A percentile compares a stretch with the other conserved stretches of the same genome.
phyloP scores from a whole-genome alignment of 2,113 vertebrate genomes.

The Bettongia penicillata region DNA sequence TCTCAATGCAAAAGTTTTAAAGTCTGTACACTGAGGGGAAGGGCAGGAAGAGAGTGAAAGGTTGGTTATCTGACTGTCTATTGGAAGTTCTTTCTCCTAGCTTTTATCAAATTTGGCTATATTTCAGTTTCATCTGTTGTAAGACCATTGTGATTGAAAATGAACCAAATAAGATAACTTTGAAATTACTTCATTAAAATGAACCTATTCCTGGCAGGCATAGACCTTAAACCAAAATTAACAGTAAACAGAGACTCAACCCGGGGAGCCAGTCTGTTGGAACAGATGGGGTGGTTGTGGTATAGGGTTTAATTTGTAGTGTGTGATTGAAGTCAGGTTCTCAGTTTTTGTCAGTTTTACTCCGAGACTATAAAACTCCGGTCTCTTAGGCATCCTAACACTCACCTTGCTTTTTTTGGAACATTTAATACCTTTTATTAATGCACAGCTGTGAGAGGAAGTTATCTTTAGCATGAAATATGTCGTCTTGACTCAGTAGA shows the following conservation, averaged over 20 bases:
- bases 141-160: neutral
- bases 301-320: neutral
- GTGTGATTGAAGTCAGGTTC: neutral
- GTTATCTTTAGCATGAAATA: neutral
- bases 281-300: neutral
- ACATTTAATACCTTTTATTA: neutral
- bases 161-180: neutral
- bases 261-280: neutral
- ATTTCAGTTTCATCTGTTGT: neutral
- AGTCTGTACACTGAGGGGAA: neutral
- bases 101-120: neutral
- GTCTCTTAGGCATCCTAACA: neutral
- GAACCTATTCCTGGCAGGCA: neutral
- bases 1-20: neutral
- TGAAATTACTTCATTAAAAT: neutral
- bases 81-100: neutral
- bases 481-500: neutral
- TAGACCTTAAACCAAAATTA: neutral
- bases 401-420: neutral
- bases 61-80: neutral
- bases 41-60: neutral
- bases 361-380: neutral
- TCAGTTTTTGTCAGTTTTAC: neutral
- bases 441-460: neutral
- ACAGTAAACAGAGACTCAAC: neutral